A percentile compares a stretch with the other conserved stretches of the same genome.
These are phyloP conservation scores for Temnothorax ravouxi DNA, from an alignment of 2,888 invertebrate genomes.

Conservation along the genomic window DNA sequence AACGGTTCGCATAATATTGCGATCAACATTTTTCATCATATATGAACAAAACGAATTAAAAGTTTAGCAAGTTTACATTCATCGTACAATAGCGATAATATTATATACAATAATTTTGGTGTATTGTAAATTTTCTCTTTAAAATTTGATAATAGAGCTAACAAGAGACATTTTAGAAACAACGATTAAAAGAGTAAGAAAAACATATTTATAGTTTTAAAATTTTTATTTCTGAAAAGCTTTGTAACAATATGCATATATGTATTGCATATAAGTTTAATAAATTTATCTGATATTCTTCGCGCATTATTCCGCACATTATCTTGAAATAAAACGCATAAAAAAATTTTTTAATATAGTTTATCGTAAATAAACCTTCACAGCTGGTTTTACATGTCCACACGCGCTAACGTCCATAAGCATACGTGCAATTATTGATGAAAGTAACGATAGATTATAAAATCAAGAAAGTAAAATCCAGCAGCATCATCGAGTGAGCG, in stretches of 20 bases:
- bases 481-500: slow-evolving; percentile 26
- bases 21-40: not conserved
- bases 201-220: not conserved
- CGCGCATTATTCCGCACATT: not conserved
- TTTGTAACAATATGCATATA: not conserved
- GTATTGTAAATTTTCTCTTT: not conserved
- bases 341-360: too few relatives aligned
- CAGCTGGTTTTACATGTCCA: not conserved
- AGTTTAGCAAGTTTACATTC: not conserved
- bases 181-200: not conserved
- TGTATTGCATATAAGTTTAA: not conserved
- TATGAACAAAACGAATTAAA: not conserved
- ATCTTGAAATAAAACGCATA: not conserved
- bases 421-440: not conserved
- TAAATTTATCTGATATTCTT: not conserved
- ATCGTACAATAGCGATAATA: not conserved
- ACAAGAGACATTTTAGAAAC: not conserved
- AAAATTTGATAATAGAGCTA: not conserved
- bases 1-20: slow-evolving; percentile 4
- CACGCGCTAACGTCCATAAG: not conserved
- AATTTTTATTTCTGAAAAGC: not conserved
- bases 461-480: slow-evolving; percentile 28
- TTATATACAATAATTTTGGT: not conserved
- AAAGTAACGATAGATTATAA: slow-evolving; percentile 6
- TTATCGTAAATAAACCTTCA: not conserved